Evolutionary conservation across 2,113 vertebrate species (phyloP).

Genomic region (Balaeniceps rex): DNA sequence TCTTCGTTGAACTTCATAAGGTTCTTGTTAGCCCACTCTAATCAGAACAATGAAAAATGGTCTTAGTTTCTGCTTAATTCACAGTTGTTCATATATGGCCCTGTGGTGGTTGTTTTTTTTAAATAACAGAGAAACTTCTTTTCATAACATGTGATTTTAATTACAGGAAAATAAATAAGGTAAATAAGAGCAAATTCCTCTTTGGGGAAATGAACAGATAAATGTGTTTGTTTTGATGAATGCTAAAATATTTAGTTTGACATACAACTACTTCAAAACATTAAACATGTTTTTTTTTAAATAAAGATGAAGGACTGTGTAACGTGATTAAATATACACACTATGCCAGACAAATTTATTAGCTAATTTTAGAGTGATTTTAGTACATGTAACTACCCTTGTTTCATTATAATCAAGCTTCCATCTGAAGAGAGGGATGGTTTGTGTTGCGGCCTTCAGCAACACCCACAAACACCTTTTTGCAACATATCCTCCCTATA

Average conservation of each 20-base stretch:
- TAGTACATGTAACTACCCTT: background rate
- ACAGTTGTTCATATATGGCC: background rate
- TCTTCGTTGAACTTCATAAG: too few species aligned
- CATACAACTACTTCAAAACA: background rate
- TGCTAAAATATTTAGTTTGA: background rate
- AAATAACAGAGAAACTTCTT: background rate
- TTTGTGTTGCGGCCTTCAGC: background rate
- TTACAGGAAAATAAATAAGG: background rate
- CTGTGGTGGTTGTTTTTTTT: background rate
- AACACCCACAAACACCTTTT: background rate
- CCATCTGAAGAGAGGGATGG: background rate
- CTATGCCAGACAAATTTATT: background rate
- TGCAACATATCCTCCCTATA: background rate
- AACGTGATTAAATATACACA: background rate
- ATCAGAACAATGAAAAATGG: background rate
- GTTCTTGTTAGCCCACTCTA: too few species aligned
- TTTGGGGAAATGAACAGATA: background rate
- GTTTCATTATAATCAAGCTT: background rate
- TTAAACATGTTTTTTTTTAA: background rate
- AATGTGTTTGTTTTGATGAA: background rate
- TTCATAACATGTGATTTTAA: background rate
- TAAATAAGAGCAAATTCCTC: background rate
- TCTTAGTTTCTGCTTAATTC: background rate
- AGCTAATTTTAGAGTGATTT: background rate
- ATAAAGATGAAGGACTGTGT: background rate